A percentile compares a stretch with the other conserved stretches of the same genome.
phyloP scores from a whole-genome alignment of 2,797 vertebrate species.

The Gastrophryne carolinensis region DNA sequence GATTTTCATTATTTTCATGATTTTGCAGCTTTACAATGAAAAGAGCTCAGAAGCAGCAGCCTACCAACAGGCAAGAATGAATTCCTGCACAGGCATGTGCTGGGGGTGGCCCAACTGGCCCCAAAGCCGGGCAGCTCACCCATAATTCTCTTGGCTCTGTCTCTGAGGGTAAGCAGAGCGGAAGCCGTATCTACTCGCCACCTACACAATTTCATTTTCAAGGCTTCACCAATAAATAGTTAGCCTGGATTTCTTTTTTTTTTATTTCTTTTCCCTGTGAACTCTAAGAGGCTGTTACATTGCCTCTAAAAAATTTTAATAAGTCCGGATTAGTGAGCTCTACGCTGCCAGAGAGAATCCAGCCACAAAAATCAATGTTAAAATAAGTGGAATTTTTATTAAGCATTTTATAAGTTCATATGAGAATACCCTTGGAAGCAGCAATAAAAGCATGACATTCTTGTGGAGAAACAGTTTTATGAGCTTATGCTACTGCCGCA shows the following conservation, averaged over 20 bases:
- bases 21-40: too few species aligned
- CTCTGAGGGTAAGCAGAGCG: too few species aligned
- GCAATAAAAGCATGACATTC: constrained; percentile 58
- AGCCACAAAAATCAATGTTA: constrained; percentile 52
- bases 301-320: constrained; percentile 21
- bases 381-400: constrained; percentile 54
- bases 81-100: too few species aligned
- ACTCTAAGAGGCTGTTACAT: constrained; percentile 2
- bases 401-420: constrained; percentile 56
- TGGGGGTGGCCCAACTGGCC: too few species aligned
- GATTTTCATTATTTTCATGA: too few species aligned
- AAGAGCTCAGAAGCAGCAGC: too few species aligned
- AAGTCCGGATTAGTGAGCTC: constrained; percentile 13
- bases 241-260: not conserved
- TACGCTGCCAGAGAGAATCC: constrained; percentile 54
- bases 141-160: too few species aligned
- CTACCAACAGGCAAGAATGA: too few species aligned
- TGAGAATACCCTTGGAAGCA: constrained; percentile 57
- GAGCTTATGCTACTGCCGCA: constrained; percentile 59
- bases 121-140: too few species aligned
- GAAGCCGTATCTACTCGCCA: too few species aligned
- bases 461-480: constrained; percentile 56
- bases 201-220: too few species aligned
- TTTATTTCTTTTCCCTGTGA: not conserved
- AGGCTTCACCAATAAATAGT: too few species aligned